A percentile compares a stretch with the other conserved stretches of the same genome.
These are phyloP conservation scores for Erannis defoliaria DNA, from an alignment of 2,888 invertebrate species.

Conservation along the genomic window DNA sequence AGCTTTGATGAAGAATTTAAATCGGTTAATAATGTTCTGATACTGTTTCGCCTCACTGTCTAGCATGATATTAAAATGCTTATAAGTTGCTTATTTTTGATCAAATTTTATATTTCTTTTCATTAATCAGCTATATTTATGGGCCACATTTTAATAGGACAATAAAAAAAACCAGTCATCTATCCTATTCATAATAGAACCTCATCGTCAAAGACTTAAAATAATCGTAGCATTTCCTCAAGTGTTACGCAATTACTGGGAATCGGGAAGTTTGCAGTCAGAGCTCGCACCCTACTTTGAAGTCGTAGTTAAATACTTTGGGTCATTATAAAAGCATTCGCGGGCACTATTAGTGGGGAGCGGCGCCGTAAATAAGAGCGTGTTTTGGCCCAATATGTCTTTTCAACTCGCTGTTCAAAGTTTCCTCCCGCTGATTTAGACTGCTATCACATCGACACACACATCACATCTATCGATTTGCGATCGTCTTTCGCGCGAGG, in stretches of 20 bases:
- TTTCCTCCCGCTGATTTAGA: conserved; percentile 70
- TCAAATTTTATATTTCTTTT: too few species aligned
- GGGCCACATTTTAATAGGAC: too few species aligned
- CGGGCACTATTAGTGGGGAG: conserved; percentile 34
- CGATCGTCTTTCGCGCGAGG: too few species aligned
- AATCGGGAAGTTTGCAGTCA: conserved; percentile 21
- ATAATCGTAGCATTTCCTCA: conserved; percentile 7
- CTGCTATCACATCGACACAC: too few species aligned
- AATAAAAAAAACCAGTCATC: too few species aligned
- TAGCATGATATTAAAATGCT: too few species aligned
- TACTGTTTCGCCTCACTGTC: too few species aligned
- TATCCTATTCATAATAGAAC: background rate
- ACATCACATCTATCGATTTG: too few species aligned
- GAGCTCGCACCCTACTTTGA: conserved; percentile 15
- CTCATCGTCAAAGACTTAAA: conserved; percentile 1
- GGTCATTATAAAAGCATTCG: conserved; percentile 37
- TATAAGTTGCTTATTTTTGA: too few species aligned
- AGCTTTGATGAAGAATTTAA: too few species aligned
- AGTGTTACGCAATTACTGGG: conserved; percentile 15
- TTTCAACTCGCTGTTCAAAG: conserved; percentile 70
- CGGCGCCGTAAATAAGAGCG: conserved; percentile 56
- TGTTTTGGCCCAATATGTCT: conserved; percentile 63
- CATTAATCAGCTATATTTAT: too few species aligned
- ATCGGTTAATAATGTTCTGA: too few species aligned
- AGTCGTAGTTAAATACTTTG: conserved; percentile 35